Evolutionary conservation across 2,113 vertebrate species (phyloP).

Genomic region (Ceratotherium simum): DNA sequence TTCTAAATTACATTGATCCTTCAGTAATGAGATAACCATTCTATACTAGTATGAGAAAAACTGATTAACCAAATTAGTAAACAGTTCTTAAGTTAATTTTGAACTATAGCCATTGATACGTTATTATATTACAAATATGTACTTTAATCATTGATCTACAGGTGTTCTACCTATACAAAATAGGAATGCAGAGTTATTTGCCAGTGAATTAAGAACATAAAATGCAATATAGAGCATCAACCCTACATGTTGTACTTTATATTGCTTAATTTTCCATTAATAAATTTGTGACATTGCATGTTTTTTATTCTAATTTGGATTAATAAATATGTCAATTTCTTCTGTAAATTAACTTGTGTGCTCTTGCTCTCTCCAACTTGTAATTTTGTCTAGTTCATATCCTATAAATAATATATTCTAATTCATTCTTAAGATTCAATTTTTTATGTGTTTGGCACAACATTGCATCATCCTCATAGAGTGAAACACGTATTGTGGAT

Average conservation of each 20-base stretch:
- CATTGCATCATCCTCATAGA: background rate
- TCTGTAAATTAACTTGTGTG: slow-evolving; percentile 59
- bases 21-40: background rate
- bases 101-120: background rate
- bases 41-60: background rate
- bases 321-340: slow-evolving; percentile 74
- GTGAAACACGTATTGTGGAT: background rate
- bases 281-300: slow-evolving; percentile 69
- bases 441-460: slow-evolving; percentile 23
- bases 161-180: background rate
- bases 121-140: background rate
- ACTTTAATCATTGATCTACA: background rate
- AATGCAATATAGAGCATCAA: background rate
- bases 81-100: background rate
- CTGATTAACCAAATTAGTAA: background rate
- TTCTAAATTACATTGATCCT: background rate
- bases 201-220: background rate
- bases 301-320: slow-evolving; percentile 57
- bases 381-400: slow-evolving; percentile 61
- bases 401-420: slow-evolving; percentile 66
- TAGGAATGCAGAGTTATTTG: background rate
- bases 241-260: background rate
- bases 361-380: slow-evolving; percentile 38
- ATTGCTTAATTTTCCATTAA: slow-evolving; percentile 73
- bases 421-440: slow-evolving; percentile 54